These are phyloP conservation scores for Hemiscyllium ocellatum DNA, from an alignment of 2,113 vertebrate genomes.

Conservation along the genomic window DNA sequence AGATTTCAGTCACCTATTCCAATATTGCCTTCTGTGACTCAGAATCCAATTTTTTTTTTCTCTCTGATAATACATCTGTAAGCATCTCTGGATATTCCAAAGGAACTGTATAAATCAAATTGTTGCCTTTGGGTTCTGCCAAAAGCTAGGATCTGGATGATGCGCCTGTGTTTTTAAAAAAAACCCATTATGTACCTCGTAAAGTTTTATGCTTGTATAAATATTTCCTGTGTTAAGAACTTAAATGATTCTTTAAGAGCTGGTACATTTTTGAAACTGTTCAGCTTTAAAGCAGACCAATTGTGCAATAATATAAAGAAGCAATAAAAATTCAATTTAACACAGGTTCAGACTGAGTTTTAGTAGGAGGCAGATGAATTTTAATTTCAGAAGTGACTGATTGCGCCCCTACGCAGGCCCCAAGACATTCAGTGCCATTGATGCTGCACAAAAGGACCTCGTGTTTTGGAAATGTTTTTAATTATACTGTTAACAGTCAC, in stretches of 20 bases:
- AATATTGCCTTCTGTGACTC: not conserved
- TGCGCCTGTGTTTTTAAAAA: not conserved
- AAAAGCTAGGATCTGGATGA: not conserved
- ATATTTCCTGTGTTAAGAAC: constrained; percentile 15
- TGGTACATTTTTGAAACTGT: not conserved
- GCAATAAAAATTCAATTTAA: not conserved
- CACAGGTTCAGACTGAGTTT: not conserved
- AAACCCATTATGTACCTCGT: not conserved
- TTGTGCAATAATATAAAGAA: not conserved
- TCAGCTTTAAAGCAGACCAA: not conserved
- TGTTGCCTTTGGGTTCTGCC: not conserved
- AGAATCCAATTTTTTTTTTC: not conserved
- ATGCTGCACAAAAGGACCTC: not conserved
- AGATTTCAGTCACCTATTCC: not conserved
- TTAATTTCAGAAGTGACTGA: not conserved
- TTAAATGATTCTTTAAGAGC: constrained; percentile 2
- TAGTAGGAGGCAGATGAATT: not conserved
- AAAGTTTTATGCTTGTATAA: constrained; percentile 16
- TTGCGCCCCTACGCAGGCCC: not conserved
- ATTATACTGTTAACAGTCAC: not conserved
- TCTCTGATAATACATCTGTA: not conserved
- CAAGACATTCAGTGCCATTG: not conserved
- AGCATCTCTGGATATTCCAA: not conserved
- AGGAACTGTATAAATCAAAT: not conserved
- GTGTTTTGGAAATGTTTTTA: not conserved